phyloP scores from a whole-genome alignment of 2,797 vertebrate genomes.

The Astyanax mexicanus region DNA sequence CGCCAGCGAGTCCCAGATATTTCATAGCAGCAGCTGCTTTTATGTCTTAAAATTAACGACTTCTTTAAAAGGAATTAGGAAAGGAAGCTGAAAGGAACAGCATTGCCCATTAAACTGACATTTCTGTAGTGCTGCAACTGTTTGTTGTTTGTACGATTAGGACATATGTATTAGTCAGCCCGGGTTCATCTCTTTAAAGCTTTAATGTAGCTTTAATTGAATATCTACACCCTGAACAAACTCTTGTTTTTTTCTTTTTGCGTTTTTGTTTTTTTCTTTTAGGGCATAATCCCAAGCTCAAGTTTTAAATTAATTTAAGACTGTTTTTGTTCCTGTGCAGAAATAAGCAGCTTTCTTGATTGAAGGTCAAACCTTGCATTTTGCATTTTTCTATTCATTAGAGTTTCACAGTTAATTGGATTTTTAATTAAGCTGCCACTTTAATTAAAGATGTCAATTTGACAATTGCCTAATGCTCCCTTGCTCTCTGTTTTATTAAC shows the following conservation, averaged over 20 bases:
- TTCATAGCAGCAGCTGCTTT: background rate
- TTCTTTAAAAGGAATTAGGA: background rate
- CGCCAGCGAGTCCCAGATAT: background rate
- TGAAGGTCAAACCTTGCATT: conserved; percentile 74
- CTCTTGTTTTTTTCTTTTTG: conserved; percentile 56
- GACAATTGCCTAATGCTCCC: conserved; percentile 69
- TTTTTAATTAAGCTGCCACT: conserved; percentile 79
- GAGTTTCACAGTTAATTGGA: conserved; percentile 74
- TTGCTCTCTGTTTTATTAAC: conserved; percentile 70
- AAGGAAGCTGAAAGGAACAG: too few relatives aligned
- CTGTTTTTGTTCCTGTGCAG: conserved; percentile 34
- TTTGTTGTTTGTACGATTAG: conserved; percentile 13
- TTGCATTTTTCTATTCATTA: conserved; percentile 70
- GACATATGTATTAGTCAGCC: background rate
- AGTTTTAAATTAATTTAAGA: conserved; percentile 60
- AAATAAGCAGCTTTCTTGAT: conserved; percentile 61
- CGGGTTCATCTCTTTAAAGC: background rate
- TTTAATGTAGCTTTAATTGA: conserved; percentile 61
- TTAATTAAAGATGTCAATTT: conserved; percentile 76
- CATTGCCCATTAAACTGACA: too few relatives aligned
- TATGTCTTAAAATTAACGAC: background rate
- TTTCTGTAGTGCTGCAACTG: background rate
- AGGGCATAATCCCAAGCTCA: conserved; percentile 38
- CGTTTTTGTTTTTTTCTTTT: conserved; percentile 58
- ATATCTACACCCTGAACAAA: conserved; percentile 49